Percentiles rank a stretch among this genome's conserved stretches.
These are phyloP conservation scores for Pseudomyrmex sp. DNA, from an alignment of 1,140 invertebrate genomes.

Conservation along the genomic window DNA sequence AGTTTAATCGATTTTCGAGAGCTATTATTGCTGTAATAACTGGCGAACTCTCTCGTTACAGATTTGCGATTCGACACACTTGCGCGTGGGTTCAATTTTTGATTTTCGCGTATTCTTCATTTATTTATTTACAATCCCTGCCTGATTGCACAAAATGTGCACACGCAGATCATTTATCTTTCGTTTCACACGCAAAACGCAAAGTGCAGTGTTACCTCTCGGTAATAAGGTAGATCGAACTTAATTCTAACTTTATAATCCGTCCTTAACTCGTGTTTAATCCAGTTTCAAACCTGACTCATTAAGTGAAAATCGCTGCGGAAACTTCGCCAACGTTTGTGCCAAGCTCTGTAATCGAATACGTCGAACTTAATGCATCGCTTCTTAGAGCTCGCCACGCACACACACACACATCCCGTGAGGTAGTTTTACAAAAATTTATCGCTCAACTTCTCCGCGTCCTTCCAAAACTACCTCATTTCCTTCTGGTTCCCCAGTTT, in stretches of 20 bases:
- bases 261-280: constrained; percentile 57
- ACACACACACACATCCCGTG: background rate
- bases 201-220: constrained; percentile 18
- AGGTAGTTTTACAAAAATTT: constrained; percentile 39
- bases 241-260: constrained; percentile 62
- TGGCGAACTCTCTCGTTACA: too few relatives aligned
- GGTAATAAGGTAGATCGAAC: constrained; percentile 57
- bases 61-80: background rate
- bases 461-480: constrained; percentile 18
- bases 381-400: constrained; percentile 13
- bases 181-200: background rate
- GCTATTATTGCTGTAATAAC: background rate
- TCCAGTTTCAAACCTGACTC: constrained; percentile 59
- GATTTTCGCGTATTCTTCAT: too few relatives aligned
- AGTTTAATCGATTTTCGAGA: background rate
- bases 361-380: constrained; percentile 55
- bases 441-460: constrained; percentile 42
- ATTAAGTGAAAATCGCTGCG: constrained; percentile 57
- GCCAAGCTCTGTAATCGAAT: constrained; percentile 43
- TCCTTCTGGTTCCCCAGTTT: constrained; percentile 24
- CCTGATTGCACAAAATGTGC: background rate
- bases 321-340: constrained; percentile 43
- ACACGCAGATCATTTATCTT: background rate
- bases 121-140: too few relatives aligned
- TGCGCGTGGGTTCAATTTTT: too few relatives aligned